Base-by-base conservation (phyloP, 2,888 invertebrate genomes). In the Cheilosia impressa region DNA sequence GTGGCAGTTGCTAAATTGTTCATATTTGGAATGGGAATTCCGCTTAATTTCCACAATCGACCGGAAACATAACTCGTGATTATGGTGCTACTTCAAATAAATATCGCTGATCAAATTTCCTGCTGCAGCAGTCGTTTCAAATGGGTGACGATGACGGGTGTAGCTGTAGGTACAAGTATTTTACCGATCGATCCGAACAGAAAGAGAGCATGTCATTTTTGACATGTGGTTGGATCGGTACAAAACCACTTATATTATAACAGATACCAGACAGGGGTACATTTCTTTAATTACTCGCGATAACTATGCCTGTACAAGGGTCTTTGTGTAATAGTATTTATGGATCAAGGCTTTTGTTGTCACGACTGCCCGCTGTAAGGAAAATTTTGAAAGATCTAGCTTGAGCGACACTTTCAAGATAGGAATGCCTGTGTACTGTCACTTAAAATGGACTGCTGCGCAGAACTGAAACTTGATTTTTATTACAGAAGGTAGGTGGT, bases 281-380 rank as follows among this genome's bases (percentile, higher is more conserved):
- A 10, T 38, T 17, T 34, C n/a, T 31, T 55, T 55, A 55, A 55
- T 55, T 55, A 31, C 55, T 31, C 31, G 2, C n/a, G 52, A 53
- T 53, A 53, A 24, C 60, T 34, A 38, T 13, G 6, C 17, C 7
- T 1, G 5, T 34, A 50, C 27, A 65, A 76, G 41, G 58, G 45
- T 57, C 43, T 76, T 65, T 76, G 53, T 65, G 76, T 38, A 82
- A 72, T 53, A 58, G 66, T 53, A 82, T 66, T 41, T 53, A 58
- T 66, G 60, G 53, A 66, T 72, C 77, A 77, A 82, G 65, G 77
- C 71, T 53, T 60, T 80, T 75, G 22, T 80, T 81, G 17, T 31
- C 34, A 38, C 17, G n/a, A 31, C 38, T 13, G n/a, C 4, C 58
- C 19, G n/a, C 10, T 53, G 52, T 15, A 65, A 15, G 17, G 27